These are phyloP conservation scores for Ferdinandea cuprea DNA, from an alignment of 2,888 invertebrate genomes.

Conservation along the genomic window DNA sequence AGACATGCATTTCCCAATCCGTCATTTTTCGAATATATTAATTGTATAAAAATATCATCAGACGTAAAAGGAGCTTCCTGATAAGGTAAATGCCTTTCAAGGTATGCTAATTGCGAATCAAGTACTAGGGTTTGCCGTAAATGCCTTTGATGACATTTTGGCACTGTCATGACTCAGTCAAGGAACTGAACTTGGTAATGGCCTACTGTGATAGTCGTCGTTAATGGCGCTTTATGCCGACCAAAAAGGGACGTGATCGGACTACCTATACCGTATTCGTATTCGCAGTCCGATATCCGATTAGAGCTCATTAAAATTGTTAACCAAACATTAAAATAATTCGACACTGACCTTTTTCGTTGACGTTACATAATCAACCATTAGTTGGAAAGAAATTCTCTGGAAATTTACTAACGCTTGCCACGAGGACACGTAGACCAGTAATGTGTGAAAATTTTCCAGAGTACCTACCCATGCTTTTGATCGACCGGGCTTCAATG, in stretches of 20 bases:
- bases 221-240: constrained; percentile 6
- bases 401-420: neutral
- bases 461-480: neutral
- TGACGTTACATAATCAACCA: no score
- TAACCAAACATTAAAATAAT: neutral
- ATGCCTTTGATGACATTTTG: constrained; percentile 10
- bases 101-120: constrained; percentile 10
- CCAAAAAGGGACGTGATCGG: constrained; percentile 23
- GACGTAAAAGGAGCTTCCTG: neutral
- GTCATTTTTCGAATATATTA: neutral
- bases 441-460: constrained; percentile 31
- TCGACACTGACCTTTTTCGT: neutral
- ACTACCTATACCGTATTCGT: constrained; percentile 1
- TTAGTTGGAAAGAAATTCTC: neutral
- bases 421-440: neutral
- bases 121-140: neutral
- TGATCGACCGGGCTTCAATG: neutral
- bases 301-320: neutral
- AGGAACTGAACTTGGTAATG: constrained; percentile 26
- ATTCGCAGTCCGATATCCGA: neutral
- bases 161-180: constrained; percentile 4
- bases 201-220: neutral
- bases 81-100: constrained; percentile 18
- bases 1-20: neutral
- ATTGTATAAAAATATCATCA: neutral